phyloP scores from a whole-genome alignment of 2,888 invertebrate species.

The Tolmerus cingulatus region DNA sequence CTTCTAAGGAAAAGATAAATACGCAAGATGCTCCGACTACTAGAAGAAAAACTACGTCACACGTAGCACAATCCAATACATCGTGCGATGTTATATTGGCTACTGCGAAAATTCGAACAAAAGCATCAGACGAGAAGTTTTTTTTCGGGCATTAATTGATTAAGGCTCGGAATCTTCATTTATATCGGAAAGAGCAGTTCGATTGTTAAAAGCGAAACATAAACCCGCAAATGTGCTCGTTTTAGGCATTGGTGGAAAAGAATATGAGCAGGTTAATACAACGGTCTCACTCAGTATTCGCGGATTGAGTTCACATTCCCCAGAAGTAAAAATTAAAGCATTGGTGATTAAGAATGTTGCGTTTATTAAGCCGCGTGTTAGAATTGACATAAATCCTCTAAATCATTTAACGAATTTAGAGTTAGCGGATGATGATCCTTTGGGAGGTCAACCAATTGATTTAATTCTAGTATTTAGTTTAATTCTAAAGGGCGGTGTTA shows the following conservation, averaged over 20 bases:
- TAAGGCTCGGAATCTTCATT: not conserved
- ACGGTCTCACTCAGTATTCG: not conserved
- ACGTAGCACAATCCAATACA: no score
- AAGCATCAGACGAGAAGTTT: not conserved
- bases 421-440: not conserved
- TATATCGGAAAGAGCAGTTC: not conserved
- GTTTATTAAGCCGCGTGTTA: not conserved
- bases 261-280: not conserved
- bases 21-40: no score
- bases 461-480: not conserved
- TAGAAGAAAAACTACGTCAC: no score
- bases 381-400: not conserved
- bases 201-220: not conserved
- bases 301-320: not conserved
- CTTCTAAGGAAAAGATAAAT: no score
- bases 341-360: not conserved
- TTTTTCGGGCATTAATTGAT: not conserved
- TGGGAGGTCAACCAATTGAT: not conserved
- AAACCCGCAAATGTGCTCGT: not conserved
- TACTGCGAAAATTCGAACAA: not conserved
- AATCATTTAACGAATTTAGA: not conserved
- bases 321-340: no score
- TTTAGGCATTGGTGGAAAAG: not conserved
- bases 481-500: not conserved
- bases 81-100: not conserved